phyloP scores from a whole-genome alignment of 2,888 invertebrate genomes.

The Troilus luridus region DNA sequence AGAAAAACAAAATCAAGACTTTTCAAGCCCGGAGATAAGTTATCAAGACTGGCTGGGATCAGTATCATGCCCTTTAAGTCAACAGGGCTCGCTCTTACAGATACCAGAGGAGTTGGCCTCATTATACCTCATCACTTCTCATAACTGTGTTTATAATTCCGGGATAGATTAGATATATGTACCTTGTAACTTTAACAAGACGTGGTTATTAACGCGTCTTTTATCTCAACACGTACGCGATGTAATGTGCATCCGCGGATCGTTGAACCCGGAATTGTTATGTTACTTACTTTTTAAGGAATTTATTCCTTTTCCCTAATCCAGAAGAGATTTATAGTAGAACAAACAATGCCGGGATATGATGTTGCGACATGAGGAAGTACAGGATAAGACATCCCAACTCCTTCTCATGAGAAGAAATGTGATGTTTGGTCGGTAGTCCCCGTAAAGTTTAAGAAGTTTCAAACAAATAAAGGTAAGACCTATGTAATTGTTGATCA shows the following conservation, averaged over 20 bases:
- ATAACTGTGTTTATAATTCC: conserved; percentile 16
- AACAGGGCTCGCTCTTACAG: background rate
- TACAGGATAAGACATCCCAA: background rate
- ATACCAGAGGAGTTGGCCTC: background rate
- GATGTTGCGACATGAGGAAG: background rate
- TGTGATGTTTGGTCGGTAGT: no score
- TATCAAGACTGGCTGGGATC: background rate
- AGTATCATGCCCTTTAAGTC: background rate
- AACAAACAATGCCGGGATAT: conserved; percentile 1
- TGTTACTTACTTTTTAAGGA: background rate
- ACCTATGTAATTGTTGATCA: no score
- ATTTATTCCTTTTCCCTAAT: conserved; percentile 17
- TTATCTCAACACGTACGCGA: background rate
- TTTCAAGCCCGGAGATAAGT: background rate
- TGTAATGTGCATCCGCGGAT: background rate
- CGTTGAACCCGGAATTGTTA: background rate
- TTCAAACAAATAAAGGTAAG: no score
- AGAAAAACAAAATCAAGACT: background rate
- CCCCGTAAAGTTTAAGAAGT: no score
- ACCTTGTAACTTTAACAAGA: background rate
- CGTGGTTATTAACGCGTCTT: background rate
- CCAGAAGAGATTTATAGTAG: background rate
- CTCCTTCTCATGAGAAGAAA: background rate
- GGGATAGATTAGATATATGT: conserved; percentile 2
- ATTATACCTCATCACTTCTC: background rate